These are phyloP conservation scores for Acanthosepion pharaonis DNA, from an alignment of 2,888 invertebrate genomes.

Conservation along the genomic window DNA sequence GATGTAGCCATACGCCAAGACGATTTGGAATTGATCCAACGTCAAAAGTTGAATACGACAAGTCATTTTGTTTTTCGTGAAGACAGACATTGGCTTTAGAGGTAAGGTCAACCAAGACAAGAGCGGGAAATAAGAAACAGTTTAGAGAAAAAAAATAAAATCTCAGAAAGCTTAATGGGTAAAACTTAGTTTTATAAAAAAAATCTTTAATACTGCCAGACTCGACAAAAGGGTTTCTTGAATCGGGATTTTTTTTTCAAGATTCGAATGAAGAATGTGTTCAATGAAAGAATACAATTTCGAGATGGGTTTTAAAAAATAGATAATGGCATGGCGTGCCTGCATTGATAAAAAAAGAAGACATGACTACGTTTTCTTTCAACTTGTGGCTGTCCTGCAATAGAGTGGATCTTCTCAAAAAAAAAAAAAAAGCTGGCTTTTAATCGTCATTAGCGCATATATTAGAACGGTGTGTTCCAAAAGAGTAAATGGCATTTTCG, in stretches of 20 bases:
- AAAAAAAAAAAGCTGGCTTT: neutral
- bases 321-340: neutral
- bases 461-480: neutral
- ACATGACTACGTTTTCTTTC: neutral
- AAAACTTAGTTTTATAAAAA: neutral
- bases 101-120: no score
- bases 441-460: slow-evolving; percentile 13
- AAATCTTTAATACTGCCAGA: neutral
- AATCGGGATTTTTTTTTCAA: neutral
- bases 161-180: neutral
- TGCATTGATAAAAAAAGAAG: neutral
- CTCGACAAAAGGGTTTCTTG: neutral
- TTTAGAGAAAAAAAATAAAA: neutral
- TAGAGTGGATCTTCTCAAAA: neutral
- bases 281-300: neutral
- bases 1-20: no score
- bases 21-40: neutral
- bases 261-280: neutral
- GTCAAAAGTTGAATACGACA: neutral
- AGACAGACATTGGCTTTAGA: neutral
- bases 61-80: neutral
- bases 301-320: neutral
- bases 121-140: neutral
- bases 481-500: neutral
- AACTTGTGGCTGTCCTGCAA: neutral